A percentile compares a stretch with the other conserved stretches of the same genome.
Evolutionary conservation across 2,797 vertebrate species (phyloP).

Genomic region (Erpetoichthys calabaricus): DNA sequence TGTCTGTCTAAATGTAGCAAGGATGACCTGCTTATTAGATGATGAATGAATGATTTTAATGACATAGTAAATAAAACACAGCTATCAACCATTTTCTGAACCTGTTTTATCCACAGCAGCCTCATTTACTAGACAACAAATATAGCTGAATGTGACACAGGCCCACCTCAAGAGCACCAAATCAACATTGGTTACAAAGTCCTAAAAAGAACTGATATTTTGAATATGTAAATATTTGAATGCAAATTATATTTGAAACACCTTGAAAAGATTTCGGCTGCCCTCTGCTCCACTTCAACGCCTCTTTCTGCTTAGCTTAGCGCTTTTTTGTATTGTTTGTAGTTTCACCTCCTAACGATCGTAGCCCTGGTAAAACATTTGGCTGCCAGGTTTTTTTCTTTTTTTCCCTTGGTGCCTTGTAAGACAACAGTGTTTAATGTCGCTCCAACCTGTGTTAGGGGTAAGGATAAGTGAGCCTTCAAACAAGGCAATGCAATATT

Average conservation of each 20-base stretch:
- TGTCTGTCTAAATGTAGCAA: too few relatives aligned
- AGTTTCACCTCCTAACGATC: conserved; percentile 21
- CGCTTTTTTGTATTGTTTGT: conserved; percentile 21
- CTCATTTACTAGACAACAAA: too few relatives aligned
- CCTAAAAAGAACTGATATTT: too few relatives aligned
- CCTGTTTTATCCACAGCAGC: too few relatives aligned
- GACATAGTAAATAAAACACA: too few relatives aligned
- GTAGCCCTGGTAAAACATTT: conserved; percentile 44
- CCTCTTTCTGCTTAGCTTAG: conserved; percentile 35
- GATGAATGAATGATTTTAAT: too few relatives aligned
- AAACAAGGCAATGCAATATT: neutral
- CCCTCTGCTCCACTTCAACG: conserved; percentile 17
- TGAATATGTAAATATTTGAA: too few relatives aligned
- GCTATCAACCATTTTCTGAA: too few relatives aligned
- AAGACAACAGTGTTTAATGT: conserved; percentile 13
- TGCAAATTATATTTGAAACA: conserved; percentile 23
- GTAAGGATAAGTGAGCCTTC: conserved; percentile 3
- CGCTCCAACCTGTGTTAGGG: neutral
- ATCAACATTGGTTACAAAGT: too few relatives aligned
- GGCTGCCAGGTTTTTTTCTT: conserved; percentile 46
- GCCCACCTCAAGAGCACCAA: too few relatives aligned
- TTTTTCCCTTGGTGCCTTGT: conserved; percentile 18
- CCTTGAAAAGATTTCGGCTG: conserved; percentile 32
- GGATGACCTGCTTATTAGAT: too few relatives aligned
- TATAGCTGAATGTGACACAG: too few relatives aligned